Evolutionary conservation across 2,797 vertebrate genomes (phyloP).

Genomic region (Pipistrellus kuhlii): DNA sequence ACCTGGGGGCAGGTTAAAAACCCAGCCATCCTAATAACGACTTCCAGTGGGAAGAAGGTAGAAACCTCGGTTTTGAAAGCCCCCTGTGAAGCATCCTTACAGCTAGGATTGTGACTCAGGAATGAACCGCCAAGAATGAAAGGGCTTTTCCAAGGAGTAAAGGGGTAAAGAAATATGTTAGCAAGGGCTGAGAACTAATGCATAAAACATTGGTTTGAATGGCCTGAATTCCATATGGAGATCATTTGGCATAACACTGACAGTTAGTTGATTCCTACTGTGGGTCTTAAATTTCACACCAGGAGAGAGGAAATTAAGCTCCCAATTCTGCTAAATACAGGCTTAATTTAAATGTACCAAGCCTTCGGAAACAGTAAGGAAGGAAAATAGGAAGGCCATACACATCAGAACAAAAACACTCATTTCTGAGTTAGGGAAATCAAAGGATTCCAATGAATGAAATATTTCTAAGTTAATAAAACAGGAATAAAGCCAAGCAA

Average conservation of each 20-base stretch:
- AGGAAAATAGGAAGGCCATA: constrained; percentile 20
- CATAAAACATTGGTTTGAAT: not conserved
- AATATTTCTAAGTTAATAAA: constrained; percentile 62
- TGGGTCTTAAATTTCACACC: constrained; percentile 54
- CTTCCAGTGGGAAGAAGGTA: not conserved
- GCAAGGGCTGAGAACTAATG: not conserved
- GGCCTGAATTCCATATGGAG: constrained; percentile 22
- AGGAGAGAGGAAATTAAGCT: constrained; percentile 21
- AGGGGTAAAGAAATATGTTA: not conserved
- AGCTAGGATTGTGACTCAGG: not conserved
- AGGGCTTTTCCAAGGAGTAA: not conserved
- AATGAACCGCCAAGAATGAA: not conserved
- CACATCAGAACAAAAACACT: constrained; percentile 29
- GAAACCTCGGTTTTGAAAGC: constrained; percentile 27
- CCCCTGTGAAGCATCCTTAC: not conserved
- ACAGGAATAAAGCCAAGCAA: constrained; percentile 28
- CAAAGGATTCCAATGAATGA: constrained; percentile 20
- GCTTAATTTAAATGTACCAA: constrained; percentile 27
- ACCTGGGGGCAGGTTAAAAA: not conserved
- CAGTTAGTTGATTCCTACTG: not conserved
- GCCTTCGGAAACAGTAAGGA: not conserved
- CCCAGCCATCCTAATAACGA: not conserved
- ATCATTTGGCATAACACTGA: not conserved
- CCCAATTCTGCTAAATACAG: not conserved
- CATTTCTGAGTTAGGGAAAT: constrained; percentile 57